Base-by-base conservation (phyloP, 1,140 invertebrate genomes). In the Drosophila bocki region DNA sequence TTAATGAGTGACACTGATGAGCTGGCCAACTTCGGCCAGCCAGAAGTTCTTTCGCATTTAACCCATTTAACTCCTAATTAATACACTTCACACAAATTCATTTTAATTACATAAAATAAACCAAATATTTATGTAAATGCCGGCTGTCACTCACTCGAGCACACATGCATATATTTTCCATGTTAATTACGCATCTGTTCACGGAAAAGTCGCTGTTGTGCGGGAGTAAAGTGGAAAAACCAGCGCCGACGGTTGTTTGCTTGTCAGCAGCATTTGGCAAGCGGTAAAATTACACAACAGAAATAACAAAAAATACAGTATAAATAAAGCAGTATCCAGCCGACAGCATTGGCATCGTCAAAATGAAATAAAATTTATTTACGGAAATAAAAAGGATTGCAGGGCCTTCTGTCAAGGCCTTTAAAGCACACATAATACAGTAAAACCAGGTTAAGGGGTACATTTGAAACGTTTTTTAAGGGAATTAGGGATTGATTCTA, bases 1-100 rank as follows among this genome's bases (percentile, higher is more conserved):
- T 88, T 87, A 87, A 88, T 84, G 80, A 33, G 50, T 22, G 37
- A 59, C 71, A 65, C 71, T 71, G 71, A 80, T 77, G 48, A 50
- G 48, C 12, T 50, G 67, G 26, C 48, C 67, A 56, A 68, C 62
- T 57, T 68, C 39, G 17, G 13, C 13, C 45, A 7, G n/a, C 17
- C 64, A 32, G 35, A 13, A 39, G 45, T 53, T 80, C 47, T 77
- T 70, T 74, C 61, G 74, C 75, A 75, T 69, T 87, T 87, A 88
- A 88, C 84, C 84, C 84, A 88, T 90, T 88, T 88, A 88, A 88
- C 85, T 90, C 85, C 84, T 88, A 88, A 88, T 88, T 88, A 88
- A 88, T 88, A 88, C 84, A 88, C 84, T 88, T 88, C 84, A 88
- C 84, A 75, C 77, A 84, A 88, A 88, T 88, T 88, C 82, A 84